These are phyloP conservation scores for Lepidurus apus DNA, from an alignment of 1,140 invertebrate species.

Conservation along the genomic window DNA sequence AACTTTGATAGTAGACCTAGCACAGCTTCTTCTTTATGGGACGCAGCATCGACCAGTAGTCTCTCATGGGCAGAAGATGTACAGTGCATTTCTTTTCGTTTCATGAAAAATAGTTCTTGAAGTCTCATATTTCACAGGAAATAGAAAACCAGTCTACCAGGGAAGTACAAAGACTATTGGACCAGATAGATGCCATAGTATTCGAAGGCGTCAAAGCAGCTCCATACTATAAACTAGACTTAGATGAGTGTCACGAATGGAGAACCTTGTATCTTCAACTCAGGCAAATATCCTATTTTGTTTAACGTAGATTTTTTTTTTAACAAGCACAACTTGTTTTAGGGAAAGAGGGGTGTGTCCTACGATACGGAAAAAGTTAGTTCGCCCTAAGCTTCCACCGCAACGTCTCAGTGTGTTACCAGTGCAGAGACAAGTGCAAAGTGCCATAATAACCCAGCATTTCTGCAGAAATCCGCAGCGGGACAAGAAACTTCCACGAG, in stretches of 20 bases:
- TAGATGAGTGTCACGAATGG: not conserved
- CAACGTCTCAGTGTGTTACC: not conserved
- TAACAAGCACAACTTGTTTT: not conserved
- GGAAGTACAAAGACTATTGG: conserved; percentile 15
- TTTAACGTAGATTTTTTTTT: no score
- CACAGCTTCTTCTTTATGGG: not conserved
- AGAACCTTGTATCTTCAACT: conserved; percentile 6
- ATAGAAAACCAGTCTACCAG: not conserved
- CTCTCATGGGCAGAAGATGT: conserved; percentile 9
- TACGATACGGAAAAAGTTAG: not conserved
- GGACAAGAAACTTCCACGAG: not conserved
- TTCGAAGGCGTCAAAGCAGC: not conserved
- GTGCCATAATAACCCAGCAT: not conserved
- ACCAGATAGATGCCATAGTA: not conserved
- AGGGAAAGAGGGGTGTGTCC: conserved; percentile 1
- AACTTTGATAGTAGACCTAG: not conserved
- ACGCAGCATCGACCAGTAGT: not conserved
- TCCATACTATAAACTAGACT: not conserved
- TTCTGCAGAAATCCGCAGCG: not conserved
- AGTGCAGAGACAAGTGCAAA: not conserved
- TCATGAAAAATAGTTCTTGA: not conserved
- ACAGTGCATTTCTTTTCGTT: not conserved
- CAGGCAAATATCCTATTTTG: not conserved
- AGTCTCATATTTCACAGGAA: not conserved
- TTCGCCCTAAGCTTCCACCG: not conserved